Evolutionary conservation across 2,888 invertebrate species (phyloP), one percentile per base, ranked within the genome.

Genomic region (Sarcophaga variegata): DNA sequence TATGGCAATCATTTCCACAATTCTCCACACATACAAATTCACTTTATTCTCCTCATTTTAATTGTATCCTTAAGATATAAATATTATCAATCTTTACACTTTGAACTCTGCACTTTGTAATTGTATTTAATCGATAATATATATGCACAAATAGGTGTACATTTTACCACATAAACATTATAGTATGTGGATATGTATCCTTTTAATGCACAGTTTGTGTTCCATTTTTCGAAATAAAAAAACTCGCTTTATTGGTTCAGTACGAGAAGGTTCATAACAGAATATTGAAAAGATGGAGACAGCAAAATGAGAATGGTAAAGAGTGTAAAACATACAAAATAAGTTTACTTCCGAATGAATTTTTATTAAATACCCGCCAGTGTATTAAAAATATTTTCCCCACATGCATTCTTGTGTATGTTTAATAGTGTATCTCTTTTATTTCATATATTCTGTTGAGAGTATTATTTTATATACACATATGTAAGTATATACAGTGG

Each of bases 331-430:
- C 54, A 17, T 54, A 54, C 67, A 78, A 76, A 67, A 86, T 75
- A 25, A 76, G 74, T 76, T 83, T 76, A 60, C 67, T 86, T 79
- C 76, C 66, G 82, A 70, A 75, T 79, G 62, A 79, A 66, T 75
- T 75, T 66, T 79, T 63, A 66, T 62, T 86, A 86, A 82, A 86
- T 82, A 80, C 82, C 66, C 81, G 75, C 63, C 20, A 64, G 79
- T 78, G 74, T 79, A 82, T 79, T 79, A 74, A 76, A 66, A 45
- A 45, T 8, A 37, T 17, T 66, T 22, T 37, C 20, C 10, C n/a
- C 17, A 54, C n/a, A 54, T 3, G 20, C 17, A 27, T 64, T 1
- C 54, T 62, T 20, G 4, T 37, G 67, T 63, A 5, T 45, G 37
- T 75, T 14, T 49, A 11, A 10, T 62, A 10, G 47, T 17, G 2